Base-by-base conservation (phyloP, 2,888 invertebrate genomes). In the Phragmatobia fuliginosa region DNA sequence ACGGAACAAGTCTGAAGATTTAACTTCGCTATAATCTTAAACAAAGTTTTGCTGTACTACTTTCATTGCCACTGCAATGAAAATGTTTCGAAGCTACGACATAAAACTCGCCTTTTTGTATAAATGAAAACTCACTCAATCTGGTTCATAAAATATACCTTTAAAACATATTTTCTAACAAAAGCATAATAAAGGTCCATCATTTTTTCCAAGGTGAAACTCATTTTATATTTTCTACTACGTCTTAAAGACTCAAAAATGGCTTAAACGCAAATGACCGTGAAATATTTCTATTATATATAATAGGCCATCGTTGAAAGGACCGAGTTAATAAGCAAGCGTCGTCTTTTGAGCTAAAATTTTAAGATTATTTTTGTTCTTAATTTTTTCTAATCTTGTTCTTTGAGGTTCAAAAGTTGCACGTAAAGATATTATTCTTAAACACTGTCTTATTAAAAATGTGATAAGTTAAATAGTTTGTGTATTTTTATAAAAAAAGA, bases 331-430 rank as follows among this genome's bases (percentile, higher is more conserved):
- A 71, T 76, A 67, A 69, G 56, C 33, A 56, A 38, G 52, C 33
- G 62, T 0, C 25, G 52, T 59, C 62, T 74, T 71, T 68, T 33
- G 31, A 38, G 73, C 58, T 66, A 67, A 75, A 68, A 66, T 81
- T 68, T 70, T 68, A 79, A 66, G 69, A 62, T 52, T 60, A 71
- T 78, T 65, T 38, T 67, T n/a, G 56, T 68, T 56, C 36, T 66
- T 64, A 59, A 68, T 62, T 49, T 52, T 33, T 62, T 41, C 11
- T 11, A 14, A 32, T 59, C 18, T 58, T 41, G 6, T 49, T 72
- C 25, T 77, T 74, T 74, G 81, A 75, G 67, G 66, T 70, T 68
- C 49, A 14, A 21, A 74, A 41, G 33, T 41, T 60, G 33, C 31
- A 21, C 25, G 32, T 14, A 25, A 31, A 21, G 25, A 36, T 59